Percentiles rank a stretch among this genome's conserved stretches.
Conservation (phyloP, 2,888 invertebrate species). For the Amphipyra tragopoginis region DNA sequence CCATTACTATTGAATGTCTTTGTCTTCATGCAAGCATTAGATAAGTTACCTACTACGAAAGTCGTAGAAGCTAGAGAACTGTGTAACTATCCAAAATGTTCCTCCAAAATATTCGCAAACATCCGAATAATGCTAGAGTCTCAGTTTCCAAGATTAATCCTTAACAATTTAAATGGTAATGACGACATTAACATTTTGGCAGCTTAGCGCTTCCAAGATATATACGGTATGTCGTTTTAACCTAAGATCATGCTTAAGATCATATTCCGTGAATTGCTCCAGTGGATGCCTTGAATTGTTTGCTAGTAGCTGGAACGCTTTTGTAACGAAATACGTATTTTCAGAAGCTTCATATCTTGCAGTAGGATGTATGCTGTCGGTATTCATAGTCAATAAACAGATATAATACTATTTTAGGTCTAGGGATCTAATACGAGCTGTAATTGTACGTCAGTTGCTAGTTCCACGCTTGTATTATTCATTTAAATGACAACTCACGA, state of each 20-base stretch:
- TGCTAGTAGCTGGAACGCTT: constrained; percentile 9
- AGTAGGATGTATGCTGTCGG: neutral
- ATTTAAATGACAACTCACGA: too few relatives aligned
- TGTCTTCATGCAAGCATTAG: too few relatives aligned
- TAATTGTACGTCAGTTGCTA: too few relatives aligned
- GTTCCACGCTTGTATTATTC: too few relatives aligned
- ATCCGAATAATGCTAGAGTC: constrained; percentile 32
- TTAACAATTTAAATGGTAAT: constrained; percentile 52
- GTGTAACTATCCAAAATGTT: neutral
- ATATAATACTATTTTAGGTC: neutral
- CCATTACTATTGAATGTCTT: too few relatives aligned
- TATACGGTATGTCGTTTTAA: constrained; percentile 28
- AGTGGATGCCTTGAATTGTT: constrained; percentile 26
- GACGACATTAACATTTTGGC: constrained; percentile 44
- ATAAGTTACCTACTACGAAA: too few relatives aligned
- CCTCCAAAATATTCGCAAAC: constrained; percentile 16
- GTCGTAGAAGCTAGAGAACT: too few relatives aligned
- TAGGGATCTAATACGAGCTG: too few relatives aligned
- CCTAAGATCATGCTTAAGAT: constrained; percentile 50
- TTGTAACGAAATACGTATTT: constrained; percentile 16
- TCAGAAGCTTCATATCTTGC: neutral
- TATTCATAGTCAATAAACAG: neutral
- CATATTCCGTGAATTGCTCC: constrained; percentile 44
- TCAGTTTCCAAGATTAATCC: constrained; percentile 54
- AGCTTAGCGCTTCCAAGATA: constrained; percentile 37